A percentile compares a stretch with the other conserved stretches of the same genome.
Conservation (phyloP, 2,113 vertebrate species). For the Ahaetulla prasina region DNA sequence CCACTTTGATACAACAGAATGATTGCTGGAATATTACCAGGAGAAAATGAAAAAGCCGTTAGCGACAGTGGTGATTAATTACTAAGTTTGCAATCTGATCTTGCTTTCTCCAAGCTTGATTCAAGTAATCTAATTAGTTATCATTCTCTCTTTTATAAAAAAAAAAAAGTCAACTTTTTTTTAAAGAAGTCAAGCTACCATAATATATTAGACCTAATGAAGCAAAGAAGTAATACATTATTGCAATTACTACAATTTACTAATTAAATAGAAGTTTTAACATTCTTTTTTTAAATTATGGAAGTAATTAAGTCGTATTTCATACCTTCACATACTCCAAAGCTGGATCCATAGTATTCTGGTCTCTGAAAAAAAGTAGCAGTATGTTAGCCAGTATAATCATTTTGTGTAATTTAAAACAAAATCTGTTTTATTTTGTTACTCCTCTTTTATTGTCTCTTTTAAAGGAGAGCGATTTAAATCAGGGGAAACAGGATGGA, state of each 20-base stretch:
- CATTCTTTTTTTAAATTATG: neutral
- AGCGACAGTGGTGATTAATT: neutral
- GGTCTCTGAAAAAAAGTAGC: slow-evolving; percentile 69
- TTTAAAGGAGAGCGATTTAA: neutral
- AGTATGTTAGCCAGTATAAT: slow-evolving; percentile 31
- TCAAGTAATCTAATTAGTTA: neutral
- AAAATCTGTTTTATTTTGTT: slow-evolving; percentile 17
- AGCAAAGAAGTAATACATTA: neutral
- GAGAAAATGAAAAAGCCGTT: neutral
- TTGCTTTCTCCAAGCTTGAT: neutral
- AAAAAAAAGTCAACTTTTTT: neutral
- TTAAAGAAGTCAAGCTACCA: neutral
- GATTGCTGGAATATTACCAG: slow-evolving; percentile 10
- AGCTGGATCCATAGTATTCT: slow-evolving; percentile 67
- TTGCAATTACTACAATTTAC: neutral
- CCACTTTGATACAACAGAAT: neutral
- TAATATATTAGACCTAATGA: neutral
- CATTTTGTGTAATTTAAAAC: neutral
- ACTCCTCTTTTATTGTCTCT: neutral
- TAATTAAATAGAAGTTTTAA: neutral
- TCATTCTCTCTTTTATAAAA: neutral
- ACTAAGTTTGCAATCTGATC: neutral
- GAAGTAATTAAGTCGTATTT: slow-evolving; percentile 34
- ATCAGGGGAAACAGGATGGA: neutral
- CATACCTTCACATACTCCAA: slow-evolving; percentile 86